A percentile compares a stretch with the other conserved stretches of the same genome.
Conservation (phyloP, 2,888 invertebrate species). For the Pharmacophagus antenor region DNA sequence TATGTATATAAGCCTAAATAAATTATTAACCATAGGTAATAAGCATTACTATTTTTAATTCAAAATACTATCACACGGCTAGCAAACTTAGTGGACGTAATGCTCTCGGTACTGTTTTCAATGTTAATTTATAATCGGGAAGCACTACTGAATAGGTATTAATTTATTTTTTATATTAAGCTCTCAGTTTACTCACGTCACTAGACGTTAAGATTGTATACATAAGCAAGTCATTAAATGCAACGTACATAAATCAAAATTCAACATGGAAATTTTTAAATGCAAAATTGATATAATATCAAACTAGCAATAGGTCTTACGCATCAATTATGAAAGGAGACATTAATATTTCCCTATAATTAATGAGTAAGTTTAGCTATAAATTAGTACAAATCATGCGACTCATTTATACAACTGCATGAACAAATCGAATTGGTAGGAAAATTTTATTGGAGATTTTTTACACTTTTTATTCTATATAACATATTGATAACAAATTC, state of each 20-base stretch:
- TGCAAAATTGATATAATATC: background rate
- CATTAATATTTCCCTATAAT: background rate
- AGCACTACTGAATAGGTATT: too few relatives aligned
- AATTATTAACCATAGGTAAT: too few relatives aligned
- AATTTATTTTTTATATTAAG: too few relatives aligned
- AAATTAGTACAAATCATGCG: background rate
- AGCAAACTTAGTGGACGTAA: too few relatives aligned
- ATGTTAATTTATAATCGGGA: too few relatives aligned
- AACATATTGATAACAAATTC: background rate
- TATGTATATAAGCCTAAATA: too few relatives aligned
- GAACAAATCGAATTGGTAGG: background rate
- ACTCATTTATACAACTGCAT: background rate
- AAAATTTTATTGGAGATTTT: background rate
- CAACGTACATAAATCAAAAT: background rate
- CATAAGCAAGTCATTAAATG: background rate
- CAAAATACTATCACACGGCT: too few relatives aligned
- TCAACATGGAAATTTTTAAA: background rate
- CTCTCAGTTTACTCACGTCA: too few relatives aligned
- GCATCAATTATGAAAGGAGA: background rate
- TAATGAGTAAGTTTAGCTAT: slow-evolving; percentile 11
- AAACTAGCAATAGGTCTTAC: background rate
- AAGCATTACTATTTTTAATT: too few relatives aligned
- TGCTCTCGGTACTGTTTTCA: too few relatives aligned
- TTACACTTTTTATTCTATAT: background rate
- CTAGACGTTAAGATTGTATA: too few relatives aligned